A percentile compares a stretch with the other conserved stretches of the same genome.
These are phyloP conservation scores for Tychaedon coryphoeus DNA, from an alignment of 2,113 vertebrate species.

Conservation along the genomic window DNA sequence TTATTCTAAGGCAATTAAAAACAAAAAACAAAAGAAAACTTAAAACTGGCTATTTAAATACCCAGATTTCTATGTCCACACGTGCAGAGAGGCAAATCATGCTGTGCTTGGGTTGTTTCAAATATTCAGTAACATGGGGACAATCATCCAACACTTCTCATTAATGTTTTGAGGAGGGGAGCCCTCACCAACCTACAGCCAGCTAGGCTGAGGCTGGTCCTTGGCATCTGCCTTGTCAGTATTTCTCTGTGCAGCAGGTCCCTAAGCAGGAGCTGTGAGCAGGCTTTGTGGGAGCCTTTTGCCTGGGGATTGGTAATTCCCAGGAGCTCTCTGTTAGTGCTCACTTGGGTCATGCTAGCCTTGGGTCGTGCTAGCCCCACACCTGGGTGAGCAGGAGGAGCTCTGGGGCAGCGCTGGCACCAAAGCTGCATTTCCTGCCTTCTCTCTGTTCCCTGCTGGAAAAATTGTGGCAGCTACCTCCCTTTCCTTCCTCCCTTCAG, in stretches of 20 bases:
- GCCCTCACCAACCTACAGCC: neutral
- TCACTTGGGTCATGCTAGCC: neutral
- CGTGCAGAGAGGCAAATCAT: neutral
- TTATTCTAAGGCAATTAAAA: neutral
- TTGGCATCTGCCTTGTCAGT: neutral
- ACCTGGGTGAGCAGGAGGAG: neutral
- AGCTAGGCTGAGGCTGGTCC: neutral
- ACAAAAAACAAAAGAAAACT: too few relatives aligned
- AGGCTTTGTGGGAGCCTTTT: neutral
- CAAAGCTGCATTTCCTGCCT: neutral
- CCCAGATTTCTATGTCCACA: neutral
- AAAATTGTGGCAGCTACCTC: neutral
- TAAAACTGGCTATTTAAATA: neutral
- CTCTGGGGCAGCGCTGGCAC: neutral
- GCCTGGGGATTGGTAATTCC: neutral
- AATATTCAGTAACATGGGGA: neutral
- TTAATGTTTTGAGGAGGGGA: neutral
- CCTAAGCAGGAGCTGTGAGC: neutral
- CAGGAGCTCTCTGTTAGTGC: neutral
- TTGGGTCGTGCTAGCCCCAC: neutral
- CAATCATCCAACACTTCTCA: neutral
- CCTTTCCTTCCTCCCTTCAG: constrained; percentile 14
- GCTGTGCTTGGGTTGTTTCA: neutral
- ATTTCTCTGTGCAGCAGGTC: neutral
- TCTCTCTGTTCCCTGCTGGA: neutral